phyloP scores from a whole-genome alignment of 2,113 vertebrate species.

The Lethenteron reissneri region DNA sequence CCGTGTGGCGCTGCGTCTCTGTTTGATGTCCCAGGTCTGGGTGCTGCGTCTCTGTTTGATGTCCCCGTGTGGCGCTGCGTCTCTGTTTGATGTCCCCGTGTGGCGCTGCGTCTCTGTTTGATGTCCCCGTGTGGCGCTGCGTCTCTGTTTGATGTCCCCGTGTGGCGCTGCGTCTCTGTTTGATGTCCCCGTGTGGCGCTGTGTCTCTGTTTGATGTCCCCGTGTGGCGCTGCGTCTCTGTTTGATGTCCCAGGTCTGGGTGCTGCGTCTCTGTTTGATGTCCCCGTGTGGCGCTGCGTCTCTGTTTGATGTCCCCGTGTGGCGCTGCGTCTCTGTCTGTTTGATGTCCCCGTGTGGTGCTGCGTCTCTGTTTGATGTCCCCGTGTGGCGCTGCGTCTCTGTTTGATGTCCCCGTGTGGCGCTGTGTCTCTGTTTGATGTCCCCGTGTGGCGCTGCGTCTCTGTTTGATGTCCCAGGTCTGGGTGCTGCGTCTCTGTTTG shows the following conservation, averaged over 20 bases:
- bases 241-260: conserved; percentile 49
- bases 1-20: background rate
- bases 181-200: conserved; percentile 13
- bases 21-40: conserved; percentile 44
- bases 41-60: conserved; percentile 30
- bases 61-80: no score
- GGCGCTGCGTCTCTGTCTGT: background rate
- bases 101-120: background rate
- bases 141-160: conserved; percentile 13
- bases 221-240: no score
- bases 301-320: conserved; percentile 13
- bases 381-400: no score
- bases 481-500: no score
- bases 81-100: conserved; percentile 14
- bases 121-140: conserved; percentile 11
- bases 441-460: no score
- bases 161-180: background rate
- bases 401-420: no score
- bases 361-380: no score
- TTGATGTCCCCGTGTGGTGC: conserved; percentile 12
- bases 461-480: no score
- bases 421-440: no score
- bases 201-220: conserved; percentile 14
- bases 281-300: no score
- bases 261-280: conserved; percentile 28